Conservation (phyloP, 2,797 vertebrate genomes). For the Characodon lateralis region DNA sequence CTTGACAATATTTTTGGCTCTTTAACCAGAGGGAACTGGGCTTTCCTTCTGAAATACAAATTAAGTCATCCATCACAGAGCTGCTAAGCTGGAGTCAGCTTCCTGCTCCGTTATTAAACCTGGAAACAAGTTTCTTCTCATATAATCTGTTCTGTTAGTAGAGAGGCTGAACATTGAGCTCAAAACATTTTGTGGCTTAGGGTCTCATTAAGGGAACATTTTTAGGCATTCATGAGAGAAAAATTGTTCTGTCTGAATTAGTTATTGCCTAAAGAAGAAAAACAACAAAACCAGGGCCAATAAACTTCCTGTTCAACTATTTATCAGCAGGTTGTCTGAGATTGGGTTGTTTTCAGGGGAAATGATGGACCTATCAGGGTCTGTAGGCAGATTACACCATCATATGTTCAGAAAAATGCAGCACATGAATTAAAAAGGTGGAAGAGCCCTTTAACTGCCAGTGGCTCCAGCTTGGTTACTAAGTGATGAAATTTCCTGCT, state of each 20-base stretch:
- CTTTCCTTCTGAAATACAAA: background rate
- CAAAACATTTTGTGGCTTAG: no score
- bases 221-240: no score
- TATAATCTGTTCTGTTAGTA: background rate
- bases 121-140: background rate
- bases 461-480: slow-evolving; percentile 32
- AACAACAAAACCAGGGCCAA: background rate
- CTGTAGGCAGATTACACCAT: background rate
- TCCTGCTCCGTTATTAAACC: background rate
- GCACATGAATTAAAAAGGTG: background rate
- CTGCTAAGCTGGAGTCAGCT: background rate
- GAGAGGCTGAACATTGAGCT: background rate
- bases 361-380: no score
- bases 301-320: no score
- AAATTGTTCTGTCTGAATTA: no score
- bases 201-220: no score
- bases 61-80: background rate
- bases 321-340: background rate
- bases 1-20: background rate
- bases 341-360: no score
- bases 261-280: no score
- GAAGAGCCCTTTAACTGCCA: background rate
- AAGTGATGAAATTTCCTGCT: slow-evolving; percentile 25
- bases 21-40: background rate
- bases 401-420: background rate